Evolutionary conservation across 2,888 invertebrate species (phyloP), one percentile per base, ranked within the genome.

Genomic region (Eledona agricola): DNA sequence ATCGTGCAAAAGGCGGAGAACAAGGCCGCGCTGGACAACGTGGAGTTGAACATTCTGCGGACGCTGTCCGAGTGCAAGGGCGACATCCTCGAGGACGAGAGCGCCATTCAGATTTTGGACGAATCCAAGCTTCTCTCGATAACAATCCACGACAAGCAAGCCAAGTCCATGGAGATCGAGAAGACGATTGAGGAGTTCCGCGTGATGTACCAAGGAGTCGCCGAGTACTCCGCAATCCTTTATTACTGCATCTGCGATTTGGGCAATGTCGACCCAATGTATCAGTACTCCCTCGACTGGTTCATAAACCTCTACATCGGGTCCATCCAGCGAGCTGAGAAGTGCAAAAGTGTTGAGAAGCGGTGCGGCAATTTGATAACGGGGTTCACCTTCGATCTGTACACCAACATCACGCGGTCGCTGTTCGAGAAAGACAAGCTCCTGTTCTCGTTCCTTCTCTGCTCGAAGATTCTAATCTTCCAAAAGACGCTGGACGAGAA

Each of bases 41-140:
- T 92, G 12, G 95, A 96, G 77, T 91, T 94, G 71, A 89, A 88
- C 76, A 95, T 96, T 64, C 78, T 96, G 32, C 84, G 86, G 66
- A 94, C 93, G 0, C 77, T 96, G 42, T 88, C 91, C 26, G 84
- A 89, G 67, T 81, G 87, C 1, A 88, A 92, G 72, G 92, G 93
- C 1, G 92, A 93, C 72, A 93, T 96, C 70, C 79, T 96, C 55
- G 95, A 95, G 77, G 93, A 96, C 73, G 94, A 95, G 77, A 83
- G 83, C 2, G 95, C 95, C 1, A 93, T 96, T 61, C 83, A 90
- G 72, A 88, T 93, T 53, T 79, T 96, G 29, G 93, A 93, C 72
- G 89, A 90, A 2, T 93, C 94, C 0, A 94, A 95, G 77, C 75
- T 80, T 4, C 77, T 94, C 20, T 88, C 94, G 0, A 83, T 84